These are phyloP conservation scores for Nilaparvata lugens DNA, from an alignment of 1,140 invertebrate genomes.

Conservation along the genomic window DNA sequence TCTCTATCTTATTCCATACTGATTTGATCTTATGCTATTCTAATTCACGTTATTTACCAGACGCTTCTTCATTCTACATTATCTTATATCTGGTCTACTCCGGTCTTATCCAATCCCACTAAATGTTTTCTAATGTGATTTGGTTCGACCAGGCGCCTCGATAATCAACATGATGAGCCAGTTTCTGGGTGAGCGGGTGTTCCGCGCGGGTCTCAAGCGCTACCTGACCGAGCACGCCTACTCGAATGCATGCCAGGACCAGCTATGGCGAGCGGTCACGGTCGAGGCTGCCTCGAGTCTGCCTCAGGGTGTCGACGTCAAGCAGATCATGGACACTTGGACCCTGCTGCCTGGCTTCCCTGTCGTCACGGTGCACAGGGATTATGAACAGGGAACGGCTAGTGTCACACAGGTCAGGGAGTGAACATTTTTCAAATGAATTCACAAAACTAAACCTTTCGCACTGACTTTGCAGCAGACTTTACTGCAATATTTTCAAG, in stretches of 20 bases:
- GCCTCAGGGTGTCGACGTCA: not conserved
- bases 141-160: constrained; percentile 36
- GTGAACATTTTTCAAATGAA: not conserved
- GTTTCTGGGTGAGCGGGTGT: constrained; percentile 53
- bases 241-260: constrained; percentile 35
- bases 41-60: too few species aligned
- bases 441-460: too few species aligned
- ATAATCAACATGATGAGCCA: constrained; percentile 69
- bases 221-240: constrained; percentile 36
- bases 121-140: constrained; percentile 4
- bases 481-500: too few species aligned
- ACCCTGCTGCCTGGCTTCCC: constrained; percentile 69
- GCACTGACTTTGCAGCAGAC: too few species aligned
- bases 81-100: not conserved
- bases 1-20: too few species aligned
- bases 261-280: constrained; percentile 23
- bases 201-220: constrained; percentile 47
- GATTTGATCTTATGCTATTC: too few species aligned
- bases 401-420: not conserved
- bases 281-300: not conserved
- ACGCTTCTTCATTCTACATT: not conserved
- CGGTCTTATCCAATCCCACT: not conserved
- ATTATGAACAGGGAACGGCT: not conserved
- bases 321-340: constrained; percentile 51
- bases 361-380: constrained; percentile 42